phyloP scores from a whole-genome alignment of 2,113 vertebrate genomes.

The Chiloscyllium plagiosum region DNA sequence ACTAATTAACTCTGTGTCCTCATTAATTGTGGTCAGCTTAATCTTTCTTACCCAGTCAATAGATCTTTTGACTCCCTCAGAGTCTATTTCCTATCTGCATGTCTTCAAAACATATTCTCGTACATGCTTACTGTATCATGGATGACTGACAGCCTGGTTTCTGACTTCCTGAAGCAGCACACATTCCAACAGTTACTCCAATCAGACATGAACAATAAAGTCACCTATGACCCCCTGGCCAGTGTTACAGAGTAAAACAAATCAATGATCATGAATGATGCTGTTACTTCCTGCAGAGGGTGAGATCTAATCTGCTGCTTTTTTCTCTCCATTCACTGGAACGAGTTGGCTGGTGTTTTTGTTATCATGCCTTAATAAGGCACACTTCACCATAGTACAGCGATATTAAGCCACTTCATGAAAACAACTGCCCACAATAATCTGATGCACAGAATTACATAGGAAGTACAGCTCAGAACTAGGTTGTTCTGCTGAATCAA shows the following conservation, averaged over 20 bases:
- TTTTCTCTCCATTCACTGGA: not conserved
- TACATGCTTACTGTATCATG: not conserved
- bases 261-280: not conserved
- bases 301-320: not conserved
- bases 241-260: not conserved
- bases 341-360: not conserved
- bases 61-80: not conserved
- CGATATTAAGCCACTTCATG: not conserved
- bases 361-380: not conserved
- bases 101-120: not conserved
- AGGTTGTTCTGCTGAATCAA: not conserved
- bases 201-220: no score
- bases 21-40: not conserved
- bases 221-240: not conserved
- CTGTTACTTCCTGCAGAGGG: not conserved
- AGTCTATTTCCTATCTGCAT: not conserved
- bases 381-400: not conserved
- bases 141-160: not conserved
- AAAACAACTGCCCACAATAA: not conserved
- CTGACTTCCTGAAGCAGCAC: slow-evolving; percentile 4
- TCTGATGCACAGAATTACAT: not conserved
- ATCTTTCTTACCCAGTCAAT: not conserved
- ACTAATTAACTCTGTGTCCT: not conserved
- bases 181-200: not conserved
- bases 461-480: not conserved